Evolutionary conservation across 2,888 invertebrate species (phyloP), one percentile per base, ranked within the genome.

Genomic region (Calameuta pallipes): DNA sequence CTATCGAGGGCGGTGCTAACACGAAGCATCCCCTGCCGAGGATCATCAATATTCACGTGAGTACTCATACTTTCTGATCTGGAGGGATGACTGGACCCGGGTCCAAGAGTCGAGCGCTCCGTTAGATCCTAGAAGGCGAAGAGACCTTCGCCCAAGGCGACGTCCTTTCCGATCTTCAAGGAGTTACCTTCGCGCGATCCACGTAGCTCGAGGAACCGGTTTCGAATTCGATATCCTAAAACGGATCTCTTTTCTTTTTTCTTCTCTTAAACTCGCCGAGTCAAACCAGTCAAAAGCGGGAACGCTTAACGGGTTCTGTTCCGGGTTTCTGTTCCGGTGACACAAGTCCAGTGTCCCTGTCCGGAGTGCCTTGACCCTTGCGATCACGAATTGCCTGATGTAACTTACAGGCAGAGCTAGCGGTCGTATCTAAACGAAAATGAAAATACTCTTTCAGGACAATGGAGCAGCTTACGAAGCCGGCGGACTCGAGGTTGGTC

Each of bases 1-100:
- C 98, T 82, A 98, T 99, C 89, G 98, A 98, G 93, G 99, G 99
- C 81, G 99, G 99, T 82, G 97, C 97, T 87, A 98, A 99, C 92
- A 98, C 98, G 74, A 96, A 97, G 90, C 98, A 98, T 92, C 97
- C 97, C 78, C 93, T 98, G 89, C 98, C 98, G 77, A 94, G 98
- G 91, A 98, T 99, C 89, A 98, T 98, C 89, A 98, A 98, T 92
- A 98, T 99, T 90, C 98, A 98, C 92, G 98, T 98, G 92, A 95
- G 96, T 92, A 33, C 15, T 70, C 15, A 9, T 23, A 11, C 31
- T 12, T 1, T 2, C 0, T 11, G 70, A 70, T 33, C 13, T 11
- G 70, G 0, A 37, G 13, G 1, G 70, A 30, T 70, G 1, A 31
- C 4, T 30, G 11, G 71, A 30, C n/a, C 30, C n/a, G 69, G 30